phyloP scores from a whole-genome alignment of 2,797 vertebrate genomes.

The Mormyrops attenuatus region DNA sequence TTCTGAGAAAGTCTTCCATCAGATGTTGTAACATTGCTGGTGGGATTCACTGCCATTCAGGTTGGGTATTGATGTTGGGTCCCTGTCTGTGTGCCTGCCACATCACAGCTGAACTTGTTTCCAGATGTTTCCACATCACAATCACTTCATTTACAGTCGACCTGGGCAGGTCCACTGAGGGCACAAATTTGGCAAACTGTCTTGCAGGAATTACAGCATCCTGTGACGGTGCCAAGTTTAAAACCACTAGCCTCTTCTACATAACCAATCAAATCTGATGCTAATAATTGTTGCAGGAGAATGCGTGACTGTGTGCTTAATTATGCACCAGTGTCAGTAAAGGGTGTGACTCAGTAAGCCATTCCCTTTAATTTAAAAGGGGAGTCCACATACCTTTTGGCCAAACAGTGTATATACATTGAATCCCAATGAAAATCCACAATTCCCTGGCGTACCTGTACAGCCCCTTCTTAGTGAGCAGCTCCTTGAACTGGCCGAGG shows the following conservation, averaged over 20 bases:
- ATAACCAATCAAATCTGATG: neutral
- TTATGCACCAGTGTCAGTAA: neutral
- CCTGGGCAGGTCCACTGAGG: neutral
- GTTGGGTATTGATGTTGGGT: neutral
- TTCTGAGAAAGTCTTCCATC: neutral
- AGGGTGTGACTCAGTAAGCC: neutral
- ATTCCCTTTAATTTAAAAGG: neutral
- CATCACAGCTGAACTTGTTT: neutral
- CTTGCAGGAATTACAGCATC: neutral
- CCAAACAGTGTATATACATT: neutral
- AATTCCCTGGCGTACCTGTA: constrained; percentile 72
- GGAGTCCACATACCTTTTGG: neutral
- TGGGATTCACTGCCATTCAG: neutral
- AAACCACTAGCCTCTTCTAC: neutral
- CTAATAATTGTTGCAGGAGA: neutral
- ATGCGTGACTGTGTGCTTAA: neutral
- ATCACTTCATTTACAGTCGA: neutral
- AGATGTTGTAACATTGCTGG: neutral
- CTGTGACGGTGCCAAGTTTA: neutral
- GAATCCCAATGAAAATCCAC: neutral
- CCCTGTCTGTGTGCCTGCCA: neutral
- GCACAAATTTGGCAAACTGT: neutral
- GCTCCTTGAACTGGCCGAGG: constrained; percentile 92
- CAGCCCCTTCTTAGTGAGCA: constrained; percentile 94
- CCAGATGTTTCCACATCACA: neutral